Percentiles rank a stretch among this genome's conserved stretches.
These are phyloP conservation scores for Hololepta plana DNA, from an alignment of 2,888 invertebrate species.

Conservation along the genomic window DNA sequence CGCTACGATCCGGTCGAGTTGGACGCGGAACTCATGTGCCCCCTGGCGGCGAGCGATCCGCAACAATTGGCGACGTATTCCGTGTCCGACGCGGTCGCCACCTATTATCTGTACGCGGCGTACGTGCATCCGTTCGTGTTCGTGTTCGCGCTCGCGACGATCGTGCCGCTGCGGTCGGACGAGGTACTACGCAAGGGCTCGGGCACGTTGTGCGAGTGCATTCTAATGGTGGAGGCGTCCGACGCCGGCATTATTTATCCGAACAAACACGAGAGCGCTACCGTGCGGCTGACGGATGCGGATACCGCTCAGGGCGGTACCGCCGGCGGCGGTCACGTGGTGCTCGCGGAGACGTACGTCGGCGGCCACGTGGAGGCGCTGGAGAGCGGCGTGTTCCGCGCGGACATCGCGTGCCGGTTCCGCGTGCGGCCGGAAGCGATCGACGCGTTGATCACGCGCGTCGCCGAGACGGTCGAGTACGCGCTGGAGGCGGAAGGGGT, in stretches of 20 bases:
- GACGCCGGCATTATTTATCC: conserved; percentile 94
- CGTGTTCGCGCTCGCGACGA: conserved; percentile 97
- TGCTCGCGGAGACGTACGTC: conserved; percentile 95
- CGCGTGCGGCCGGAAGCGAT: conserved; percentile 68
- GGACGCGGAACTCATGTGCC: conserved; percentile 98
- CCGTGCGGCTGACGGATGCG: conserved; percentile 77
- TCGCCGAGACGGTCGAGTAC: conserved; percentile 68
- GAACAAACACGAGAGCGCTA: conserved; percentile 77
- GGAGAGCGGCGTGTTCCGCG: conserved; percentile 93
- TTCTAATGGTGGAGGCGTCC: conserved; percentile 96
- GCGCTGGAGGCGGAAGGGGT: conserved; percentile 87
- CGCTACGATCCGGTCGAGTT: conserved; percentile 94
- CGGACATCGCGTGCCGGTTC: conserved; percentile 88
- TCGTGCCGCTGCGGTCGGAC: conserved; percentile 97
- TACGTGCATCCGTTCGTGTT: conserved; percentile 98
- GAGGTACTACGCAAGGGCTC: conserved; percentile 41
- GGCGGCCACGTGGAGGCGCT: conserved; percentile 98
- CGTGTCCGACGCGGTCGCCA: conserved; percentile 98
- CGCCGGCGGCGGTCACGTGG: conserved; percentile 90
- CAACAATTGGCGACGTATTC: conserved; percentile 92
- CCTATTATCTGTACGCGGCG: conserved; percentile 97
- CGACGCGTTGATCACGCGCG: conserved; percentile 55
- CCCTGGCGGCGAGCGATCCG: conserved; percentile 87
- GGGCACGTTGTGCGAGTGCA: conserved; percentile 91
- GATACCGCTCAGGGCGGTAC: too few species aligned